Conservation (phyloP, 2,888 invertebrate species). For the Dasysyrphus tricinctus region DNA sequence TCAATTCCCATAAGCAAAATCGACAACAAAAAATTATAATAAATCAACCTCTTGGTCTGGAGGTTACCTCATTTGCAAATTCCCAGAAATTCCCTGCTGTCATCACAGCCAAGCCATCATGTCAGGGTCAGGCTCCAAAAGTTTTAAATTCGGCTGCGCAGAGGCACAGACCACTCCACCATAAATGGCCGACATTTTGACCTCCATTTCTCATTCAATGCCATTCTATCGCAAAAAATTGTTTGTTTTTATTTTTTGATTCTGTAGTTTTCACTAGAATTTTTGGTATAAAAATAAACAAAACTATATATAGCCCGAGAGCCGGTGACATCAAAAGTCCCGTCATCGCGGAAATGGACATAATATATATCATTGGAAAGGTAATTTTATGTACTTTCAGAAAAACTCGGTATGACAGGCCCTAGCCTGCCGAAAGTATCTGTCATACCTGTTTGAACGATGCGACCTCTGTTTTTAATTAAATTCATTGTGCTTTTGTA, state of each 20-base stretch:
- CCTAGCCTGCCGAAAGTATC: too few relatives aligned
- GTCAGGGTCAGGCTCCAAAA: conserved; percentile 2
- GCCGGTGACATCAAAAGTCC: too few relatives aligned
- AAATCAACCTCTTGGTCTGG: conserved; percentile 56
- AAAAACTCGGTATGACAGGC: too few relatives aligned
- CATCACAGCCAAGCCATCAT: conserved; percentile 38
- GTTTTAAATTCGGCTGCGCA: conserved; percentile 39
- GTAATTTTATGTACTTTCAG: too few relatives aligned
- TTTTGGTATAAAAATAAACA: conserved; percentile 39
- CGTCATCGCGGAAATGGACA: too few relatives aligned
- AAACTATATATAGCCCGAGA: too few relatives aligned
- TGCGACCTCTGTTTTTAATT: too few relatives aligned
- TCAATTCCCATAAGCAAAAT: not conserved
- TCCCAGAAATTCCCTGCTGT: conserved; percentile 68
- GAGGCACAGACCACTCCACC: conserved; percentile 34
- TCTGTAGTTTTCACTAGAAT: conserved; percentile 52
- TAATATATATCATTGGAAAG: too few relatives aligned
- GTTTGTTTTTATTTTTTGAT: conserved; percentile 21
- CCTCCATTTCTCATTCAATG: conserved; percentile 66
- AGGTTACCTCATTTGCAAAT: conserved; percentile 71
- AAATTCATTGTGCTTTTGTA: too few relatives aligned
- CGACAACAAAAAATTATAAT: conserved; percentile 17
- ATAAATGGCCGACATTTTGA: conserved; percentile 55
- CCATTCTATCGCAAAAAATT: conserved; percentile 39
- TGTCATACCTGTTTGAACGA: too few relatives aligned